Evolutionary conservation across 2,797 vertebrate genomes (phyloP), one percentile per base, ranked within the genome.

Genomic region (Atherinosoma microstoma): DNA sequence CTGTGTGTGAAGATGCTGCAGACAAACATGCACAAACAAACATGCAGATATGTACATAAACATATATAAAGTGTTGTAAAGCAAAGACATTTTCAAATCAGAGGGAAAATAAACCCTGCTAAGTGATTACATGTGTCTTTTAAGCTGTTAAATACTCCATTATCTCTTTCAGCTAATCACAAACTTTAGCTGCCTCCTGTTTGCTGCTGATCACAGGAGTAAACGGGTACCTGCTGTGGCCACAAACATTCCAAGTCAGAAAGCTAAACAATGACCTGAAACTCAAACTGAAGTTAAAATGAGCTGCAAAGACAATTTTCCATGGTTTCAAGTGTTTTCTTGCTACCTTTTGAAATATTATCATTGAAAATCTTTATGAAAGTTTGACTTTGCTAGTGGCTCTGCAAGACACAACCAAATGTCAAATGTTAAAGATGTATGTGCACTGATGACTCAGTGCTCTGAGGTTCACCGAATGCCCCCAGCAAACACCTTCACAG

Each of bases 381-480:
- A 38, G 49, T 60, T 60, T 56, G 18, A 29, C n/a, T 47, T 66
- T 20, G 40, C 67, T 13, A 12, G 35, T 24, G 18, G 18, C 22
- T 53, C 58, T 70, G 22, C 29, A 61, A 47, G 1, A 18, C 12
- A 59, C 27, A 70, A 10, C 24, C 22, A 20, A 66, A 42, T 47
- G 30, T 58, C 65, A 60, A 59, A 64, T 12, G 22, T 29, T 67
- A 32, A 9, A 36, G 36, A 58, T 70, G 11, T 32, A 1, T 27
- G 22, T 61, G 68, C 53, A 60, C 22, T 58, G 67, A 58, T 59
- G 63, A 66, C 2, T 54, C 9, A 35, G 38, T n/a, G 18, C 57
- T 70, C 24, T 80, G 49, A 82, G 67, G 68, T 57, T 78, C 58
- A 76, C 65, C 53, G 71, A 58, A 58, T 53, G 73, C 61, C 51